phyloP scores from a whole-genome alignment of 2,113 vertebrate species.

The Cyanistes caeruleus region DNA sequence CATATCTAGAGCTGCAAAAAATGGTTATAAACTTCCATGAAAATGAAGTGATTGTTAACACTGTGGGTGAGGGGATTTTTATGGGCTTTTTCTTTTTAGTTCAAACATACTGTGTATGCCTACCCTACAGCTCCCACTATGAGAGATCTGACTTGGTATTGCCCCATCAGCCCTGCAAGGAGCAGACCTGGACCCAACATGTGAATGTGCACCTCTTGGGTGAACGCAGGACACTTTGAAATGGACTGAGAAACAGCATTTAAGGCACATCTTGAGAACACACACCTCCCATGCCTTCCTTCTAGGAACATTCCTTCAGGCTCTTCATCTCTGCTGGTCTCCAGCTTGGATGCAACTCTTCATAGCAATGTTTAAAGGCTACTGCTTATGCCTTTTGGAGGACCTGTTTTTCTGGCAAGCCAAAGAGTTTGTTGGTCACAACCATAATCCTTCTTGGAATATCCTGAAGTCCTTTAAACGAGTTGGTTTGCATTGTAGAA shows the following conservation, averaged over 20 bases:
- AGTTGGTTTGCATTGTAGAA: background rate
- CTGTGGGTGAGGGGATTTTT: background rate
- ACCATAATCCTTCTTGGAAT: background rate
- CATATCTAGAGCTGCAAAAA: background rate
- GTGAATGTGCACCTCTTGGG: background rate
- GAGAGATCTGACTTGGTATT: background rate
- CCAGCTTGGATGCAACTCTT: background rate
- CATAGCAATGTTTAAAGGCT: background rate
- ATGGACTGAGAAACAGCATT: background rate
- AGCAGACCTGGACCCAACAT: background rate
- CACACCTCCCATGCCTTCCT: background rate
- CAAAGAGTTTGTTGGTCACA: background rate
- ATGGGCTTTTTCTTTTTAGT: background rate
- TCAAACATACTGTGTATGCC: background rate
- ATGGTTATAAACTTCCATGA: background rate
- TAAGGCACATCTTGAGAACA: background rate
- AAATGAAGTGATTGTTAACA: background rate
- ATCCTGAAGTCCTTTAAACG: background rate
- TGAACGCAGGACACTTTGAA: background rate
- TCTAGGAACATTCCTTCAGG: background rate
- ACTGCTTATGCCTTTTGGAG: background rate
- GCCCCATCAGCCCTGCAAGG: background rate
- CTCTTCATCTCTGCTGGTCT: background rate
- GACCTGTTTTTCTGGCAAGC: background rate
- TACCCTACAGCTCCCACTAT: background rate